Evolutionary conservation across 1,140 invertebrate species (phyloP).

Genomic region (Ceratosolen fusciceps): DNA sequence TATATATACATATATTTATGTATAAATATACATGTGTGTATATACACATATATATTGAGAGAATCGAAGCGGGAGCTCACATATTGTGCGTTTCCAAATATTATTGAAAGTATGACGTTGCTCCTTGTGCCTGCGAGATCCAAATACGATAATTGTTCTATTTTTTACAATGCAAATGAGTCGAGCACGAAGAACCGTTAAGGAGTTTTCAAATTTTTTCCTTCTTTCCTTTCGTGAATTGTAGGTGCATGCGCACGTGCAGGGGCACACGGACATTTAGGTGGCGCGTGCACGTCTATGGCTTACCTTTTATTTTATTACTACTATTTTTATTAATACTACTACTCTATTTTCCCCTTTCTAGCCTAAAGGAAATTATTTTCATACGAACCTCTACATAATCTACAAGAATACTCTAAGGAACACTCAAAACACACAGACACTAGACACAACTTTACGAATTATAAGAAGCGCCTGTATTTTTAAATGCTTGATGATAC

Average conservation of each 20-base stretch:
- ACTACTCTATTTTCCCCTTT: background rate
- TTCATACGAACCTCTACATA: background rate
- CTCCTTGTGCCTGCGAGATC: conserved; percentile 69
- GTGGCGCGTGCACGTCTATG: background rate
- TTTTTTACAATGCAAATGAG: conserved; percentile 7
- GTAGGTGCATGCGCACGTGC: background rate
- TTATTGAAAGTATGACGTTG: conserved; percentile 54
- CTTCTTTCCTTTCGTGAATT: conserved; percentile 37
- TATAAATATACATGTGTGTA: background rate
- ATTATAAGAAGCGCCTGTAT: too few species aligned
- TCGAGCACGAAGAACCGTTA: background rate
- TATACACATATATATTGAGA: background rate
- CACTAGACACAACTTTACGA: too few species aligned
- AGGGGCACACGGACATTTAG: background rate
- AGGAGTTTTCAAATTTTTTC: conserved; percentile 19
- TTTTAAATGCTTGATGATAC: background rate
- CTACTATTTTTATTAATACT: background rate
- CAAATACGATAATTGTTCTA: conserved; percentile 37
- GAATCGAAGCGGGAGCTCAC: background rate
- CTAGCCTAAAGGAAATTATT: conserved; percentile 9
- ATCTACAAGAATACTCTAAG: background rate
- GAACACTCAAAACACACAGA: background rate
- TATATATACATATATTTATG: background rate
- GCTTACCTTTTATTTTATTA: conserved; percentile 28
- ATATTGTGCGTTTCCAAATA: background rate